Conservation (phyloP, 2,888 invertebrate species). For the Eremobia ochroleuca region DNA sequence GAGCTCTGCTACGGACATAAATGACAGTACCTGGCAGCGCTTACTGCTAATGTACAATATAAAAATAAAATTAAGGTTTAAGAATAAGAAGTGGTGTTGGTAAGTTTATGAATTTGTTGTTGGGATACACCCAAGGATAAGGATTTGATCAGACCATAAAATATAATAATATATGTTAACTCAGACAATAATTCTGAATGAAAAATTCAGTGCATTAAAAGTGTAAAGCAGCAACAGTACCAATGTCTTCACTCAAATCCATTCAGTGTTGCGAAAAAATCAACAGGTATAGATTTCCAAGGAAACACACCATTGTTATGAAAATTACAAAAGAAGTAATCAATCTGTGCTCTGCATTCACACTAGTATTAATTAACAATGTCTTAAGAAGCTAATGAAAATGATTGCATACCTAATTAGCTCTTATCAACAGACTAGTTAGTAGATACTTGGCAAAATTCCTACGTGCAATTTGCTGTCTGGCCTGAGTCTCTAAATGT, state of each 20-base stretch:
- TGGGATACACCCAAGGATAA: neutral
- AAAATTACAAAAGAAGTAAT: conserved; percentile 56
- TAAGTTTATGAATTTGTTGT: too few species aligned
- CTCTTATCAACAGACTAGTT: conserved; percentile 23
- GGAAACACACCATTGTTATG: conserved; percentile 70
- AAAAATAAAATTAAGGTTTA: too few species aligned
- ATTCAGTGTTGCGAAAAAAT: conserved; percentile 29
- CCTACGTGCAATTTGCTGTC: neutral
- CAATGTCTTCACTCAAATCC: conserved; percentile 20
- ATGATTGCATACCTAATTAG: conserved; percentile 27
- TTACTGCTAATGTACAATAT: too few species aligned
- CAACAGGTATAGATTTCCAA: conserved; percentile 60
- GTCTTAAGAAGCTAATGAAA: conserved; percentile 31
- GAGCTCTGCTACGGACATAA: too few species aligned
- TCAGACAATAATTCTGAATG: neutral
- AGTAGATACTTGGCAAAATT: conserved; percentile 17
- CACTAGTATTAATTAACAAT: conserved; percentile 31
- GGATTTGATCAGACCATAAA: neutral
- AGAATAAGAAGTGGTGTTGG: too few species aligned
- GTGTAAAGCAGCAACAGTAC: neutral
- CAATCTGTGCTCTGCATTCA: conserved; percentile 25
- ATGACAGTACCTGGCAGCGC: too few species aligned
- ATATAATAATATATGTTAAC: neutral
- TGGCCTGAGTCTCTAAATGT: conserved; percentile 7
- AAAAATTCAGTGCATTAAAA: neutral